Percentiles rank a stretch among this genome's conserved stretches.
Conservation (phyloP, 2,113 vertebrate genomes). For the Oryzias woworae region DNA sequence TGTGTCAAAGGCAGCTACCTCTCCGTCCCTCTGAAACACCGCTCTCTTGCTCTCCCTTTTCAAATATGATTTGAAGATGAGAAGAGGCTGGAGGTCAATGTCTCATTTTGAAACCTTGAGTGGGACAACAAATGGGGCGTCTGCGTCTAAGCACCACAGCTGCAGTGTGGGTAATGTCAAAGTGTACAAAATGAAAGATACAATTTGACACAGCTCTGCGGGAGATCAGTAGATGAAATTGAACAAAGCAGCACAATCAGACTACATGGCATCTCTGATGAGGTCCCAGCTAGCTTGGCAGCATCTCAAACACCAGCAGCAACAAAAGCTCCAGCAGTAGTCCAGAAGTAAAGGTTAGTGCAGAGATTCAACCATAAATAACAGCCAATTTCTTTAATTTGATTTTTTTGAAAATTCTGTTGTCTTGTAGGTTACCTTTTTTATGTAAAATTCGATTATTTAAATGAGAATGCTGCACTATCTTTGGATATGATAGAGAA, state of each 20-base stretch:
- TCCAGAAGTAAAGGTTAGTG: neutral
- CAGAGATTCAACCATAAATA: no score
- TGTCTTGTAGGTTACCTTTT: no score
- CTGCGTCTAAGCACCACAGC: neutral
- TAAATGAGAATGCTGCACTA: no score
- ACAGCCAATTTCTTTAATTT: no score
- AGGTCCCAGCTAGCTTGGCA: conserved; percentile 1
- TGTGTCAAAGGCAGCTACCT: neutral
- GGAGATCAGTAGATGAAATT: conserved; percentile 5
- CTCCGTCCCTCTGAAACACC: neutral
- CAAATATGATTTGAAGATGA: conserved; percentile 12
- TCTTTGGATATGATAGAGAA: no score
- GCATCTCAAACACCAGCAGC: neutral
- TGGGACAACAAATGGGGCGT: neutral
- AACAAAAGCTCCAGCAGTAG: neutral
- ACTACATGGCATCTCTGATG: neutral
- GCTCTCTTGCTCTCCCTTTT: conserved; percentile 7
- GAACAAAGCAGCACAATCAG: conserved; percentile 9
- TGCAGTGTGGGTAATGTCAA: conserved; percentile 11
- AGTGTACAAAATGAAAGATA: conserved; percentile 19
- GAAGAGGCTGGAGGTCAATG: conserved; percentile 20
- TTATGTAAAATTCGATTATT: no score
- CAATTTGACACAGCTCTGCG: neutral
- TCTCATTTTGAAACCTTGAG: conserved; percentile 15
- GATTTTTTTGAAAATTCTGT: no score